Conservation (phyloP, 2,113 vertebrate genomes). For the Apistogramma diplotaenia region DNA sequence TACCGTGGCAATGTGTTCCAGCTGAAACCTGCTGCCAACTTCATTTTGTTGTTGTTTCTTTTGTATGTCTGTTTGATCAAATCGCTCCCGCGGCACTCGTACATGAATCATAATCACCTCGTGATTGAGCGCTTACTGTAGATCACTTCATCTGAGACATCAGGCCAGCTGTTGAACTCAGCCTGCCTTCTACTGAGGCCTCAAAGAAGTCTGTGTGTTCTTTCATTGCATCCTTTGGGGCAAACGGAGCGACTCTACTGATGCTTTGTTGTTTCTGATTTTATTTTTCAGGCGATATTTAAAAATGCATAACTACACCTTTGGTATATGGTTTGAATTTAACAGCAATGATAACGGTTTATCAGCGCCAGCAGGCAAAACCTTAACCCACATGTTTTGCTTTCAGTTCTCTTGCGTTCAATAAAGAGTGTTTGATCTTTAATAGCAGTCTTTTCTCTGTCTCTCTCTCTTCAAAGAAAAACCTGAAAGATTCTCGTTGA, state of each 20-base stretch:
- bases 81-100: not conserved
- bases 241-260: constrained; percentile 4
- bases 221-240: constrained; percentile 2
- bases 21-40: constrained; percentile 47
- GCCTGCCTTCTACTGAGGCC: constrained; percentile 50
- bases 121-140: not conserved
- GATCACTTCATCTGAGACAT: constrained; percentile 11
- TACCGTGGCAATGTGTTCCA: constrained; percentile 4
- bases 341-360: constrained; percentile 12
- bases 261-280: constrained; percentile 3
- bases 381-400: constrained; percentile 47
- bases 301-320: constrained; percentile 3
- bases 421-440: constrained; percentile 74
- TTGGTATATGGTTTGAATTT: constrained; percentile 19
- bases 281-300: constrained; percentile 8
- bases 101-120: constrained; percentile 4
- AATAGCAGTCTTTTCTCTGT: not conserved
- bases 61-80: constrained; percentile 2
- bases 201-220: constrained; percentile 42
- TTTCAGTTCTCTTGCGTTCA: constrained; percentile 62
- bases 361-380: constrained; percentile 29
- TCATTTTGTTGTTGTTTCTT: constrained; percentile 1
- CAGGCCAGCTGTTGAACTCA: constrained; percentile 28
- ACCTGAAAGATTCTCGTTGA: not conserved
- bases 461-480: not conserved